phyloP scores from a whole-genome alignment of 2,113 vertebrate species.

The Ancistrus triradiatus region DNA sequence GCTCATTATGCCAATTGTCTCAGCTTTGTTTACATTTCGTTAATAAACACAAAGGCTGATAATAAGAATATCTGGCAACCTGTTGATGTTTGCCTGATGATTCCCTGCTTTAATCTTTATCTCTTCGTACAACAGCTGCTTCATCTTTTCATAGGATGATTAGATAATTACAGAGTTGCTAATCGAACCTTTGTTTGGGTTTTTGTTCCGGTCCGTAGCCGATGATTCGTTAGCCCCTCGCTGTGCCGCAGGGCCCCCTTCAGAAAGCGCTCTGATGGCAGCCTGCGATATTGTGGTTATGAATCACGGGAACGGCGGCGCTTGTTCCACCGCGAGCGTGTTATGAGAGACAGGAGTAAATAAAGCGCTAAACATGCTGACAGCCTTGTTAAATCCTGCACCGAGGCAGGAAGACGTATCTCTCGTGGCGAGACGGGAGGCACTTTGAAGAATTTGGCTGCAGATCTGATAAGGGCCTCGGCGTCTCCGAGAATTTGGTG shows the following conservation, averaged over 20 bases:
- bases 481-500: conserved; percentile 34
- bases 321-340: too few species aligned
- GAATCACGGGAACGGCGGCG: conserved; percentile 45
- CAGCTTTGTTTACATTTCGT: too few species aligned
- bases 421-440: conserved; percentile 27
- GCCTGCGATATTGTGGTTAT: conserved; percentile 50
- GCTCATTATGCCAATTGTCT: too few species aligned
- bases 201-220: too few species aligned
- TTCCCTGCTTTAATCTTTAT: too few species aligned
- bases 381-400: conserved; percentile 39
- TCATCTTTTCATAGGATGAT: not conserved
- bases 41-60: too few species aligned
- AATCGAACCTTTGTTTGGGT: not conserved
- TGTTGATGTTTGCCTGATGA: too few species aligned
- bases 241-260: conserved; percentile 27
- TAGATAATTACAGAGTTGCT: not conserved
- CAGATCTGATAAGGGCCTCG: conserved; percentile 48
- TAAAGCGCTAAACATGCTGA: conserved; percentile 40
- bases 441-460: conserved; percentile 40
- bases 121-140: not conserved
- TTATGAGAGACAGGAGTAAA: conserved; percentile 34
- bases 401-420: conserved; percentile 35
- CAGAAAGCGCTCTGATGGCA: too few species aligned
- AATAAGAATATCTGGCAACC: not conserved
- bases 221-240: conserved; percentile 33